These are phyloP conservation scores for Amphipoea lucens DNA, from an alignment of 2,888 invertebrate genomes.

Conservation along the genomic window DNA sequence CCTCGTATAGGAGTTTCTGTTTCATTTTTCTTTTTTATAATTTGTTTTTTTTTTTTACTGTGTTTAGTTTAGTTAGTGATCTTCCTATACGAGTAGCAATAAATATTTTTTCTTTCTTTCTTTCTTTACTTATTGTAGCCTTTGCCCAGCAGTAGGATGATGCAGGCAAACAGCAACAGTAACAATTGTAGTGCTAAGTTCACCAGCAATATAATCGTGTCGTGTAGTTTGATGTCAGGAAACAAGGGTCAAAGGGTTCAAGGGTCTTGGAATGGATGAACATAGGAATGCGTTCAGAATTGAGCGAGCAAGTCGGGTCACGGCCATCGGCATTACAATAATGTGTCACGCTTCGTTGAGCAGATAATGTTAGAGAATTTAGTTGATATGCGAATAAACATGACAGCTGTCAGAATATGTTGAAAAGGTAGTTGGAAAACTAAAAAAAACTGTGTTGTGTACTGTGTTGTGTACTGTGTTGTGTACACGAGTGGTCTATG, in stretches of 20 bases:
- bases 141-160: no score
- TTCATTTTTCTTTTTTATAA: no score
- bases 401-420: background rate
- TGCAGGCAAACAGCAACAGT: no score
- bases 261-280: background rate
- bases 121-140: no score
- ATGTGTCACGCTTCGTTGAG: background rate
- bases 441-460: background rate
- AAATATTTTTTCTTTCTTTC: no score
- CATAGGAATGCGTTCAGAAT: background rate
- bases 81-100: no score
- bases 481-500: no score
- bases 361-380: background rate
- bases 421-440: background rate
- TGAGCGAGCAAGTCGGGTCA: background rate
- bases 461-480: no score
- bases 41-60: no score
- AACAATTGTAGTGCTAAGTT: background rate
- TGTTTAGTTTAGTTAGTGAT: no score
- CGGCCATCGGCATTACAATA: background rate
- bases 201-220: background rate
- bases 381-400: background rate
- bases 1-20: no score
- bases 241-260: background rate
- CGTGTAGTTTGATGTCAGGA: background rate